These are phyloP conservation scores for Meriones psammophilus DNA, from an alignment of 2,797 vertebrate species.

Conservation along the genomic window DNA sequence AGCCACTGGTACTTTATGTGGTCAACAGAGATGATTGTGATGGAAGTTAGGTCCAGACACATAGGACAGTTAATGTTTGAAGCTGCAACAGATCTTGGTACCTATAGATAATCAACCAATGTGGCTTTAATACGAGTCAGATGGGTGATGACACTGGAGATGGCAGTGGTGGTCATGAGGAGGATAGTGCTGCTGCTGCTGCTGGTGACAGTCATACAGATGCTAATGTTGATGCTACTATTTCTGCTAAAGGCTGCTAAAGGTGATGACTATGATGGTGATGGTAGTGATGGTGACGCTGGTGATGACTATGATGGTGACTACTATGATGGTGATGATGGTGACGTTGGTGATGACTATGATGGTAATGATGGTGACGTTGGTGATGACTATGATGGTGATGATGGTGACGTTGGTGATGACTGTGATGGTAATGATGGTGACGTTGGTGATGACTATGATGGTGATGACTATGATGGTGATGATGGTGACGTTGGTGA, in stretches of 20 bases:
- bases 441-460: no score
- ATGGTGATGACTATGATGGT: no score
- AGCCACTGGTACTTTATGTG: background rate
- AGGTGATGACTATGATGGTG: no score
- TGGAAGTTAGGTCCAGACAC: background rate
- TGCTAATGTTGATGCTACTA: background rate
- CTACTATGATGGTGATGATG: no score
- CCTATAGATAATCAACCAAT: background rate
- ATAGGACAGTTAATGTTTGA: background rate
- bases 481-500: no score
- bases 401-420: no score
- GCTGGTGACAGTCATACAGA: background rate
- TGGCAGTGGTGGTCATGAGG: background rate
- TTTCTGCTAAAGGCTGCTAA: no score
- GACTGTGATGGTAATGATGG: no score
- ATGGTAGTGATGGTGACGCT: no score
- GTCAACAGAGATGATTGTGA: background rate
- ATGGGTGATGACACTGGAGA: background rate
- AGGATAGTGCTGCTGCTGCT: background rate
- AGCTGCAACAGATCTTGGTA: background rate
- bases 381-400: no score
- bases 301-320: no score
- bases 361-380: background rate
- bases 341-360: no score
- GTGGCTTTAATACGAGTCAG: background rate